phyloP scores from a whole-genome alignment of 2,113 vertebrate species.

The Coptodon bakossiorum region DNA sequence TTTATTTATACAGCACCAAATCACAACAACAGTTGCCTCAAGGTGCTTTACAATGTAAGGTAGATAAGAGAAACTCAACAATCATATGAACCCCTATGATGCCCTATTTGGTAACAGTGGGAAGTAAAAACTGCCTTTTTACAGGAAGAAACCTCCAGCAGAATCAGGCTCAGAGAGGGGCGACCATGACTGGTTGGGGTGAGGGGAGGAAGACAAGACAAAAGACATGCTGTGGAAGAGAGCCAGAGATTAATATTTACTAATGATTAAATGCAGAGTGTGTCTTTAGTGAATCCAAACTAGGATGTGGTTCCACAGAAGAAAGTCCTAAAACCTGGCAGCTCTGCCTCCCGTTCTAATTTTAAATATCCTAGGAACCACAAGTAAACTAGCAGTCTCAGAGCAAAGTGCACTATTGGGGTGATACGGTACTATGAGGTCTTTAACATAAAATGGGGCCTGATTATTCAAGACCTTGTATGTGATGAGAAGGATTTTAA shows the following conservation, averaged over 20 bases:
- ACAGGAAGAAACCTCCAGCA: background rate
- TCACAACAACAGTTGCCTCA: background rate
- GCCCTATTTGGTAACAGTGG: background rate
- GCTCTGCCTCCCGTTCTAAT: background rate
- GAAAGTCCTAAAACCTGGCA: background rate
- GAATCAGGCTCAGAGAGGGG: background rate
- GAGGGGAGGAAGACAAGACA: background rate
- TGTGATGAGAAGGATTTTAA: background rate
- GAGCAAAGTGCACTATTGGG: background rate
- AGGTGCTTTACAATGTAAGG: background rate
- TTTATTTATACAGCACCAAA: background rate
- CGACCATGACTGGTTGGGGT: background rate
- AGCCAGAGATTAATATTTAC: background rate
- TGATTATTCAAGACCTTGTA: background rate
- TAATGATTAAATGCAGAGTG: background rate
- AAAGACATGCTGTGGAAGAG: background rate
- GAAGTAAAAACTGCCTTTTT: background rate
- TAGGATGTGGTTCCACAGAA: background rate
- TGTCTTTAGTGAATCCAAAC: background rate
- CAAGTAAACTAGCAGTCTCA: rapidly evolving
- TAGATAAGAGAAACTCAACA: background rate
- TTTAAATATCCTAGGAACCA: background rate
- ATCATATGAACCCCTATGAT: background rate
- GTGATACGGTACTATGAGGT: background rate
- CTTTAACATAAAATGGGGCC: background rate